phyloP scores from a whole-genome alignment of 2,888 invertebrate species.

The Formica aserva region DNA sequence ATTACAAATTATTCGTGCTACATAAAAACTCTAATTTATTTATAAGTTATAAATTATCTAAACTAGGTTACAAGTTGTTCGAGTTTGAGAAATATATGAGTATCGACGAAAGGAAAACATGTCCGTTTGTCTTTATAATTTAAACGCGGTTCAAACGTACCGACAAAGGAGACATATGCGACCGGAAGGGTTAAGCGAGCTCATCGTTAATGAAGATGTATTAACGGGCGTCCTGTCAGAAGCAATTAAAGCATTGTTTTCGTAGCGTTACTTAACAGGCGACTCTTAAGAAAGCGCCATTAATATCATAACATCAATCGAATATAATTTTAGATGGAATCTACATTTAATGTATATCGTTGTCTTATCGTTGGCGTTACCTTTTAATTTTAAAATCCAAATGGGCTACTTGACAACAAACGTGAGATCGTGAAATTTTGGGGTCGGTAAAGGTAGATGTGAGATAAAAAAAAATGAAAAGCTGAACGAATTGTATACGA shows the following conservation, averaged over 20 bases:
- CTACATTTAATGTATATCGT: not conserved
- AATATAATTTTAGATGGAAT: conserved; percentile 10
- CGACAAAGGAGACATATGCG: conserved; percentile 39
- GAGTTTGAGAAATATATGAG: conserved; percentile 3
- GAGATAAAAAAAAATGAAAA: not conserved
- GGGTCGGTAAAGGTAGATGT: not conserved
- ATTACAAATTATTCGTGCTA: not conserved
- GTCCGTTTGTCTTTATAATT: conserved; percentile 12
- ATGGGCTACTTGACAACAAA: not conserved
- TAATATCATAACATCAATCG: conserved; percentile 67
- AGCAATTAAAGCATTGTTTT: conserved; percentile 66
- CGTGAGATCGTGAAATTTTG: not conserved
- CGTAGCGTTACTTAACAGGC: conserved; percentile 55
- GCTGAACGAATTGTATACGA: conserved; percentile 7
- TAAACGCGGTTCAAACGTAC: conserved; percentile 18
- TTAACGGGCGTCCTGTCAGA: conserved; percentile 65
- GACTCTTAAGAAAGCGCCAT: conserved; percentile 50
- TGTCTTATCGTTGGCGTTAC: not conserved
- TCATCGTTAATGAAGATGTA: conserved; percentile 66
- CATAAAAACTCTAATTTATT: not conserved
- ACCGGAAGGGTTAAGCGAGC: conserved; percentile 56
- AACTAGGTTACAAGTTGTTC: not conserved
- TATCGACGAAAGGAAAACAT: not conserved
- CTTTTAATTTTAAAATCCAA: not conserved
- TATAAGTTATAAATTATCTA: not conserved